A percentile compares a stretch with the other conserved stretches of the same genome.
Evolutionary conservation across 2,797 vertebrate species (phyloP).

Genomic region (Anolis apletophallus): DNA sequence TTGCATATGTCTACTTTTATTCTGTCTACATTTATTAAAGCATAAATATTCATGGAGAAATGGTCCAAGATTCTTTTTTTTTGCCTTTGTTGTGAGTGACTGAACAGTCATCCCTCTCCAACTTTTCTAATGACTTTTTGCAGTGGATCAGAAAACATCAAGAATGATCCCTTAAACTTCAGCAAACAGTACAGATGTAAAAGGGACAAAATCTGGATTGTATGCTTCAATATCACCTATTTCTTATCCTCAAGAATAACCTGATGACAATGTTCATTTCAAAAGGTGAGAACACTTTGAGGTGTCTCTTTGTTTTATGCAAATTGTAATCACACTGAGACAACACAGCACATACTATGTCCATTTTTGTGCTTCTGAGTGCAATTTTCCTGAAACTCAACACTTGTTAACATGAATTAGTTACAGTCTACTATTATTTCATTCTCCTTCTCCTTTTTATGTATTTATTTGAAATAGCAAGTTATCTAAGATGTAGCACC

Average conservation of each 20-base stretch:
- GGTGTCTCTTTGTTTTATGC: constrained; percentile 21
- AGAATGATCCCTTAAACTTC: neutral
- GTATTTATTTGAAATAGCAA: constrained; percentile 13
- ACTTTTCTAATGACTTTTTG: neutral
- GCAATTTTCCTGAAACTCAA: constrained; percentile 7
- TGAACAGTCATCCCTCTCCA: neutral
- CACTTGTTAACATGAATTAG: constrained; percentile 3
- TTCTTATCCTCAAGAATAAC: neutral
- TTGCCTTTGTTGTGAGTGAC: neutral
- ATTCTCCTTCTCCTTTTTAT: neutral
- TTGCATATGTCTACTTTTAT: neutral
- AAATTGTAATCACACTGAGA: neutral
- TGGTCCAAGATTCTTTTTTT: neutral
- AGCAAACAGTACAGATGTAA: constrained; percentile 2
- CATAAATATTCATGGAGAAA: neutral
- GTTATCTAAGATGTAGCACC: constrained; percentile 1
- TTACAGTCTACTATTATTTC: neutral
- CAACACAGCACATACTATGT: neutral
- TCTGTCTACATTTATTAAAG: neutral
- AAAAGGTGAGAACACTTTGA: neutral
- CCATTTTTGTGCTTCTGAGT: neutral
- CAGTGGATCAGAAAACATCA: neutral
- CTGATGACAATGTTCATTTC: neutral
- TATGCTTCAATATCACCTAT: constrained; percentile 6
- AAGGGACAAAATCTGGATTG: constrained; percentile 2